Base-by-base conservation (phyloP, 2,797 vertebrate species). In the Chelon labrosus region DNA sequence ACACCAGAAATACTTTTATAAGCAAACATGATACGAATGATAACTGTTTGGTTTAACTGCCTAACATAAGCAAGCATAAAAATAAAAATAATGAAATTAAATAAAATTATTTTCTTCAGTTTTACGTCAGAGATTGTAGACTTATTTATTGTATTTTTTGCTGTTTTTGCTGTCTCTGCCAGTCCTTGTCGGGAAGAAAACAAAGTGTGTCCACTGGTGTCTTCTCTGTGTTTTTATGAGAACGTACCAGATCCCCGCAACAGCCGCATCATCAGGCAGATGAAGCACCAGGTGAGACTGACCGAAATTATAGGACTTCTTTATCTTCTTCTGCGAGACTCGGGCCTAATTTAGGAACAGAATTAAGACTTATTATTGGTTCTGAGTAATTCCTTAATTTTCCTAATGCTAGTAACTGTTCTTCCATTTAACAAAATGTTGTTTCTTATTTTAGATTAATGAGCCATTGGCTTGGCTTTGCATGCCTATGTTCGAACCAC, bases 171-270 rank as follows among this genome's bases (percentile, higher is more conserved):
- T 71, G 7, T 76, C 31, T 79, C 20, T 75, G 10, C 53, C 54
- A 87, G 80, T 17, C 0, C 0, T 55, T 79, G 16, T 49, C 58
- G 0, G 12, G 12, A 16, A 56, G 7, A 11, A 47, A 74, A 37
- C 8, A 84, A 82, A 66, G 4, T 5, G 0, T 79, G 60, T 25
- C 52, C 42, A 7, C 10, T 74, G 38, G 5, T 70, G 35, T 50
- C 37, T 37, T 52, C 37, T 31, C 53, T 0, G 3, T 84, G 53
- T 68, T 62, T 75, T 12, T 72, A 37, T 61, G 64, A 78, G 14
- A 93, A 91, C 73, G 84, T 94, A 35, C 94, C 95, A 19, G 94
- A 95, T 88, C 92, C 95, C 5, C 51, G 82, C 53, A 94, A 95
- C 68, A 95, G 95, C 81, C 68, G 70, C 20, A 89, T 94, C 56